Evolutionary conservation across 2,888 invertebrate genomes (phyloP).

Genomic region (Holacanthella duospinosa): DNA sequence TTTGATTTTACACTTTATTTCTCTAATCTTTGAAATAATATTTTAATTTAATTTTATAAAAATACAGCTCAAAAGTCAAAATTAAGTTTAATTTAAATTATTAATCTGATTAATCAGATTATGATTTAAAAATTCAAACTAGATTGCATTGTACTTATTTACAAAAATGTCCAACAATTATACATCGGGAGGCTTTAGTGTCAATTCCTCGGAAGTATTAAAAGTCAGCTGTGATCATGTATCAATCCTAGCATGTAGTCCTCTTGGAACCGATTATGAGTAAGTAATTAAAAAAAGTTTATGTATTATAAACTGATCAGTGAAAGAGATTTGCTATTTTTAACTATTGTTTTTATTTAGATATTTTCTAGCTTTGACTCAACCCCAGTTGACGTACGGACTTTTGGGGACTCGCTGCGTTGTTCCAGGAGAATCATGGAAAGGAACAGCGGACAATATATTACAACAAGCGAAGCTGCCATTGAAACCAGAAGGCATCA

Average conservation of each 20-base stretch:
- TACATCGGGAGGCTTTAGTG: too few relatives aligned
- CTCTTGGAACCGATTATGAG: background rate
- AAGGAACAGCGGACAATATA: constrained; percentile 19
- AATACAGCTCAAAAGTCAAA: too few relatives aligned
- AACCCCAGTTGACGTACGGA: constrained; percentile 6
- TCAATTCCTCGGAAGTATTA: background rate
- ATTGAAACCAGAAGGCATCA: constrained; percentile 18
- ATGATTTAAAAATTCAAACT: too few relatives aligned
- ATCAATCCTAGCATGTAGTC: constrained; percentile 3
- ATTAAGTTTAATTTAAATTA: too few relatives aligned
- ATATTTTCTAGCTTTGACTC: constrained; percentile 12
- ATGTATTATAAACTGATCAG: background rate
- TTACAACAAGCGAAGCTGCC: constrained; percentile 16
- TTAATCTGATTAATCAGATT: too few relatives aligned
- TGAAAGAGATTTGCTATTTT: too few relatives aligned
- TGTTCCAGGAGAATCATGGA: constrained; percentile 18
- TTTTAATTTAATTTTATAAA: too few relatives aligned
- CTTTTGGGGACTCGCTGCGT: constrained; percentile 15
- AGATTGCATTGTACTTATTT: too few relatives aligned
- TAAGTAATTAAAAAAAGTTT: background rate
- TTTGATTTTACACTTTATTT: too few relatives aligned
- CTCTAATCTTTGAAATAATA: too few relatives aligned
- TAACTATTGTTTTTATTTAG: constrained; percentile 8
- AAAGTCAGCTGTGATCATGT: constrained; percentile 9
- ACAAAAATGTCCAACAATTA: too few relatives aligned